Conservation (phyloP, 2,888 invertebrate genomes). For the Eucera pruinosa region DNA sequence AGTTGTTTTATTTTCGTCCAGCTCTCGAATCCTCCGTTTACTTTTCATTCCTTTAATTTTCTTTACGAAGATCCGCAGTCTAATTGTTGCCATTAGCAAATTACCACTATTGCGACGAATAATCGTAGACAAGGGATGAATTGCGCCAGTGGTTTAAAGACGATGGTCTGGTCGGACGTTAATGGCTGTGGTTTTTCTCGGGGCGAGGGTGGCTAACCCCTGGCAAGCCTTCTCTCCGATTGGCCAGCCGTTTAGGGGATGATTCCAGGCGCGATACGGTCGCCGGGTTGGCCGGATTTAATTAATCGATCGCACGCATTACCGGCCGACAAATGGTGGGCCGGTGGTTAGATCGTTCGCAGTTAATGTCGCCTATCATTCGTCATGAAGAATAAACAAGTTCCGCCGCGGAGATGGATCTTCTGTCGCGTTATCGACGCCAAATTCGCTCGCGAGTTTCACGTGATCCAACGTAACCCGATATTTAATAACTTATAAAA, state of each 20-base stretch:
- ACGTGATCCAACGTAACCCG: not conserved
- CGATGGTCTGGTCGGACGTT: constrained; percentile 49
- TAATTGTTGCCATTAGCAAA: no score
- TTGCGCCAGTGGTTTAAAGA: constrained; percentile 31
- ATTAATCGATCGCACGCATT: constrained; percentile 73
- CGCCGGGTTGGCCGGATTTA: constrained; percentile 74
- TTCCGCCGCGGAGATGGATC: constrained; percentile 56
- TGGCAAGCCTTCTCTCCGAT: constrained; percentile 67
- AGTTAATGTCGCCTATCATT: constrained; percentile 69
- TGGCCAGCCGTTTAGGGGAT: constrained; percentile 78
- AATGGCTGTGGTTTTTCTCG: constrained; percentile 51
- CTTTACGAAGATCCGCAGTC: no score
- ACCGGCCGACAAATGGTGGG: constrained; percentile 72
- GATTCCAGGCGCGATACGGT: constrained; percentile 72
- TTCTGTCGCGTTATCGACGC: constrained; percentile 10
- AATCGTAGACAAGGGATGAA: constrained; percentile 16
- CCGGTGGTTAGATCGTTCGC: constrained; percentile 62
- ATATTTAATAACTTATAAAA: not conserved
- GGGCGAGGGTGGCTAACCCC: constrained; percentile 55
- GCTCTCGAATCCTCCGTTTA: no score
- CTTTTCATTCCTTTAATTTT: no score
- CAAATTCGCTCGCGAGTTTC: constrained; percentile 3
- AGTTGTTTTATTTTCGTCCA: no score
- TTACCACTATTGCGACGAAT: no score
- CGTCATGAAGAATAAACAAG: constrained; percentile 71